These are phyloP conservation scores for Sicus ferrugineus DNA, from an alignment of 2,888 invertebrate species.

Conservation along the genomic window DNA sequence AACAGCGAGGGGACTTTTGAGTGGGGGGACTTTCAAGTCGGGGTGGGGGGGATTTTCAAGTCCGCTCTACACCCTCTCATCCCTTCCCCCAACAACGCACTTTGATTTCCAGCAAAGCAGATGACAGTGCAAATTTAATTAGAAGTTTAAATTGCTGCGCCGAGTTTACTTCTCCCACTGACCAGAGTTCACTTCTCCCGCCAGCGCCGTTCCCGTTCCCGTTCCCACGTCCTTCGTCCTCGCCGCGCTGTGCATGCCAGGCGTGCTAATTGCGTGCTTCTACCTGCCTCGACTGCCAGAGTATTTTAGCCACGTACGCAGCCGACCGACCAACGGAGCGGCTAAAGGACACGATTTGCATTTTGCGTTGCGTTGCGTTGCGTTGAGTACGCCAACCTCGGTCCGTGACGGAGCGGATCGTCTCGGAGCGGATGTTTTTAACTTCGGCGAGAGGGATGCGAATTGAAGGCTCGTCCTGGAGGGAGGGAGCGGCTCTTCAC, in stretches of 20 bases:
- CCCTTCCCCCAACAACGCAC: neutral
- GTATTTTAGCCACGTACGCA: conserved; percentile 29
- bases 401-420: neutral
- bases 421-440: conserved; percentile 22
- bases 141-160: neutral
- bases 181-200: neutral
- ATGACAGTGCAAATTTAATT: neutral
- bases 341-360: conserved; percentile 25
- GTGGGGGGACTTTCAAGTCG: too few species aligned
- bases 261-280: neutral
- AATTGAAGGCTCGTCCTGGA: neutral
- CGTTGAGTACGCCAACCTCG: neutral
- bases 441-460: neutral
- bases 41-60: too few species aligned
- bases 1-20: neutral
- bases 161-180: neutral
- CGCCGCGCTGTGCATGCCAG: neutral
- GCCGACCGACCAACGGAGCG: neutral
- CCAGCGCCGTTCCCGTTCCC: neutral
- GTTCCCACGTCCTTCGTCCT: neutral
- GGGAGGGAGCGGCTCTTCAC: neutral
- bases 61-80: too few species aligned
- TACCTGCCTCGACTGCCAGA: neutral
- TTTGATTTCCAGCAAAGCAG: neutral
- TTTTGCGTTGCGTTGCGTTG: neutral